Evolutionary conservation across 2,113 vertebrate species (phyloP), one percentile per base, ranked within the genome.

Genomic region (Hiodon alosoides): DNA sequence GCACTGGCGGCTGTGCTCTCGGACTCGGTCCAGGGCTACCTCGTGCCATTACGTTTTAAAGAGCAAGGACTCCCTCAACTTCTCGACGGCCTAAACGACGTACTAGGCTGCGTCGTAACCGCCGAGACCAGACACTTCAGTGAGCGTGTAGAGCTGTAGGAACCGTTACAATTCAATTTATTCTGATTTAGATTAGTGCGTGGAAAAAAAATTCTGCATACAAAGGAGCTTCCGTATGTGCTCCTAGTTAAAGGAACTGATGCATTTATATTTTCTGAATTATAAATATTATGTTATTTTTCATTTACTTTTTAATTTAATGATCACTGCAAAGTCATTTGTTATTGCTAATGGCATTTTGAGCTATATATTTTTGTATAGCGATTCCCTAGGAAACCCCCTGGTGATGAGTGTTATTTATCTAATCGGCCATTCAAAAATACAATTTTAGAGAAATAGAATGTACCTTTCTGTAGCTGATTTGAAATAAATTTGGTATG

Each of bases 361-460:
- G 14, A 54, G 72, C 51, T n/a, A 5, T 65, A 5, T 73, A 55
- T 73, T 73, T 73, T 73, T 73, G 52, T 73, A 73, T 10, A 46
- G 68, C 4, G 4, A 69, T 47, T 55, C 61, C 17, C 55, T 13
- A 13, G 53, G 31, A 31, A 31, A 54, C 52, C 17, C 72, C 14
- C 14, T 65, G 61, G 13, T 8, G 8, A 66, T 52, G 61, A 31
- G 50, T 54, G 60, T 31, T 65, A 52, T 62, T 64, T 8, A 46
- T 9, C 17, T 17, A 54, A 69, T 51, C 51, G 54, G 50, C 52
- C 68, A 17, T 31, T 67, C 5, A 51, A 0, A 69, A 69, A 55
- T 69, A 17, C 51, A 54, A 47, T 54, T 55, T n/a, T 69, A 69
- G 51, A 69, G 68, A 69, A 31, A 31, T 31, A 31, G 2, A 31